phyloP scores from a whole-genome alignment of 2,113 vertebrate species.

The Dermatemys mawii region DNA sequence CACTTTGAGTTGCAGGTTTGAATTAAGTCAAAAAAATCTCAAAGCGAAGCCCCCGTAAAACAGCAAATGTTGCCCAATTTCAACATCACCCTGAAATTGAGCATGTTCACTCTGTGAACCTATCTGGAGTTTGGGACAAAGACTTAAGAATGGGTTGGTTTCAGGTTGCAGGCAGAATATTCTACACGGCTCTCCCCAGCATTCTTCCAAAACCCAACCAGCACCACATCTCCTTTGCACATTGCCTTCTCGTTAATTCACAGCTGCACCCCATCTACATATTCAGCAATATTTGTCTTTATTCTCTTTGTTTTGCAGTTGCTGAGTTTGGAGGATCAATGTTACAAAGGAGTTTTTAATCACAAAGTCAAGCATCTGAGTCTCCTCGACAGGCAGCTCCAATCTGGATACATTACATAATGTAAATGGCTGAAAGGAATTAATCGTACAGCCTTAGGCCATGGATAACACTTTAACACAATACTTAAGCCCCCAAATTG shows the following conservation, averaged over 20 bases:
- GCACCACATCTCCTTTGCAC: not conserved
- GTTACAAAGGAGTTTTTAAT: not conserved
- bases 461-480: not conserved
- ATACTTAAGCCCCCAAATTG: not conserved
- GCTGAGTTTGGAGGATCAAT: not conserved
- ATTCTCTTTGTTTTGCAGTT: not conserved
- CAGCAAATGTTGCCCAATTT: not conserved
- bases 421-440: not conserved
- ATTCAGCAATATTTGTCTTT: not conserved
- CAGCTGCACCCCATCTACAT: not conserved
- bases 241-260: not conserved
- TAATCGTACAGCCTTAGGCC: not conserved
- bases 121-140: not conserved
- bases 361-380: not conserved
- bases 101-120: accelerated
- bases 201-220: accelerated
- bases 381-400: not conserved
- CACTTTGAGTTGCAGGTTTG: accelerated
- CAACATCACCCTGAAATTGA: not conserved
- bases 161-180: not conserved
- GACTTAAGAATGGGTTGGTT: not conserved
- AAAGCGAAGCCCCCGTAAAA: not conserved
- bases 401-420: not conserved
- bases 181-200: not conserved
- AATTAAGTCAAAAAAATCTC: not conserved